Evolutionary conservation across 2,888 invertebrate genomes (phyloP).

Genomic region (Unio delphinus): DNA sequence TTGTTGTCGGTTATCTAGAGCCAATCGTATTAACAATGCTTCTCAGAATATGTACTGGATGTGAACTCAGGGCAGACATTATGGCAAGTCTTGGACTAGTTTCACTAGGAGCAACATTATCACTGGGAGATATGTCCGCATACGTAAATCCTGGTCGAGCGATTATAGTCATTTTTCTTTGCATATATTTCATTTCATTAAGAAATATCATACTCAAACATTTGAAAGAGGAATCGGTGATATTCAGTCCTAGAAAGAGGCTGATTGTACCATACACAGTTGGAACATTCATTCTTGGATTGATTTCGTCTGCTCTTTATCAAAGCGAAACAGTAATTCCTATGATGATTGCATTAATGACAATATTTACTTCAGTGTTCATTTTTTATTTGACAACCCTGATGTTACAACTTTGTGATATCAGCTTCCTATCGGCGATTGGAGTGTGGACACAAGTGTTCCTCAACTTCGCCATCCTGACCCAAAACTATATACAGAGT

Average conservation of each 20-base stretch:
- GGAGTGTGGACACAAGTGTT: constrained; percentile 23
- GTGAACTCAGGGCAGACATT: constrained; percentile 13
- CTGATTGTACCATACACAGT: constrained; percentile 11
- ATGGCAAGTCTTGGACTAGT: constrained; percentile 10
- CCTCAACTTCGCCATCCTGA: constrained; percentile 20
- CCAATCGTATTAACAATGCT: constrained; percentile 23
- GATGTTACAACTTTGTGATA: constrained; percentile 15
- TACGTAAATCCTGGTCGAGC: constrained; percentile 14
- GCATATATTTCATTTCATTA: constrained; percentile 25
- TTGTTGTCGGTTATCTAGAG: constrained; percentile 29
- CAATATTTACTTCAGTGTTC: constrained; percentile 29
- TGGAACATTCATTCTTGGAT: constrained; percentile 12
- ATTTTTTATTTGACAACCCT: constrained; percentile 21
- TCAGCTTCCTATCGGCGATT: constrained; percentile 19
- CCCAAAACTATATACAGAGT: constrained; percentile 20
- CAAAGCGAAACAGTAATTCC: constrained; percentile 24
- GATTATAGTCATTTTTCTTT: constrained; percentile 29
- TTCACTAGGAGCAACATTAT: constrained; percentile 20
- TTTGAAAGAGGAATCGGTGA: constrained; percentile 28
- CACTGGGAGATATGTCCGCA: constrained; percentile 19
- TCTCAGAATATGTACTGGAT: constrained; percentile 24
- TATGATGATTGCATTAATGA: constrained; percentile 22
- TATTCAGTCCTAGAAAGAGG: constrained; percentile 14
- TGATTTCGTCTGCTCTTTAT: constrained; percentile 18
- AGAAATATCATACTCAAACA: constrained; percentile 31